These are phyloP conservation scores for Hypena proboscidalis DNA, from an alignment of 2,888 invertebrate genomes.

Conservation along the genomic window DNA sequence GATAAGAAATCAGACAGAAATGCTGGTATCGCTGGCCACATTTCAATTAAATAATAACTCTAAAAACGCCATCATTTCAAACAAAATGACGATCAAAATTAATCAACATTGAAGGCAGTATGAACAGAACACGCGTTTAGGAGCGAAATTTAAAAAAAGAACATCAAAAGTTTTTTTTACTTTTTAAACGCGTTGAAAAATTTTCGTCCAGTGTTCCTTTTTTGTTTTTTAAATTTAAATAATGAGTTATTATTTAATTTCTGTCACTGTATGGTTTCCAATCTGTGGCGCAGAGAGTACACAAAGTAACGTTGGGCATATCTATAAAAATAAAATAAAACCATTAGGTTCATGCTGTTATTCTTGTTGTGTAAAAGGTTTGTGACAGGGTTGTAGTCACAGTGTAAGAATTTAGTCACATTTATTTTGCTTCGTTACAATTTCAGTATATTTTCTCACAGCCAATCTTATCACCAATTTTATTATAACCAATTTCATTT, in stretches of 20 bases:
- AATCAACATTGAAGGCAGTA: neutral
- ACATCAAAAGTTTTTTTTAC: no score
- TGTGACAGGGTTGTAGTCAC: slow-evolving; percentile 23
- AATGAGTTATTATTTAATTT: slow-evolving; percentile 31
- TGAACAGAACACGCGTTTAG: no score
- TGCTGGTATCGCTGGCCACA: slow-evolving; percentile 33
- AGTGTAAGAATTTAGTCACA: slow-evolving; percentile 13
- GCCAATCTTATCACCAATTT: slow-evolving; percentile 12
- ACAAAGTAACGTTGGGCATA: slow-evolving; percentile 33
- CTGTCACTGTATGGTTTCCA: slow-evolving; percentile 10
- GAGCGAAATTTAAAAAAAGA: no score
- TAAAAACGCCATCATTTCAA: neutral
- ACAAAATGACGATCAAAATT: neutral
- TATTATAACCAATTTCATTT: slow-evolving; percentile 29
- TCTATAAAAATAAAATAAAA: slow-evolving; percentile 38
- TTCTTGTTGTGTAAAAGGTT: slow-evolving; percentile 12
- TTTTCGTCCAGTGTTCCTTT: slow-evolving; percentile 1
- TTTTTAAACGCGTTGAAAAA: no score
- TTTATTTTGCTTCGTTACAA: slow-evolving; percentile 6
- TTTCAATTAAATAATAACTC: slow-evolving; percentile 31
- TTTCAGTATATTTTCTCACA: slow-evolving; percentile 3
- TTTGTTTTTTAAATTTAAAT: no score
- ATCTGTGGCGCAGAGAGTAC: slow-evolving; percentile 31
- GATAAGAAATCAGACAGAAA: slow-evolving; percentile 57
- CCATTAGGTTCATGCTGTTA: slow-evolving; percentile 32